These are phyloP conservation scores for Euphysa ruthae DNA, from an alignment of 30 jellyfish, hydroid and myxozoan genomes.

Conservation along the genomic window DNA sequence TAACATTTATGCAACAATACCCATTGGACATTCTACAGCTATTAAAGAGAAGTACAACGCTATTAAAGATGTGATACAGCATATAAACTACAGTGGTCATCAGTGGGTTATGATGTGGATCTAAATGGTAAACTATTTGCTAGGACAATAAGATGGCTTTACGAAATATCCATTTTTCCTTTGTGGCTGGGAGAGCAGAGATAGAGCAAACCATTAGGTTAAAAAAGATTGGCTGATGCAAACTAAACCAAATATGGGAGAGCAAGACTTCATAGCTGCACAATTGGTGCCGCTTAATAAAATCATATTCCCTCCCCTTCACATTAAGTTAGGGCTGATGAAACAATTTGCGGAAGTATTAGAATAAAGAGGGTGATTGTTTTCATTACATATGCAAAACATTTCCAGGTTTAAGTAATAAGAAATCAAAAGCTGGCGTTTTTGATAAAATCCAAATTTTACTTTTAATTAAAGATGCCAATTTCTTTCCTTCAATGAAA, in stretches of 20 bases:
- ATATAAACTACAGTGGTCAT: not conserved
- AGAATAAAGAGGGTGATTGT: not conserved
- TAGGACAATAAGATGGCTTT: slow-evolving; percentile 32
- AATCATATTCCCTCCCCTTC: slow-evolving; percentile 35
- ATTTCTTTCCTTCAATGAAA: no score
- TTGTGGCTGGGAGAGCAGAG: slow-evolving; percentile 23
- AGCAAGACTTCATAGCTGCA: not conserved
- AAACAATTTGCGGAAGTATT: not conserved
- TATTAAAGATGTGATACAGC: slow-evolving; percentile 12
- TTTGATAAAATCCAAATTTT: no score
- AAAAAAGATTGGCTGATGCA: slow-evolving; percentile 32
- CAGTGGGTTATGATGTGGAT: slow-evolving; percentile 14
- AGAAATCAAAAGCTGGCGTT: no score
- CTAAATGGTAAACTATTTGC: slow-evolving; percentile 27
- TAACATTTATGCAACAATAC: slow-evolving; percentile 25
- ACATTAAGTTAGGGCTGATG: slow-evolving; percentile 19
- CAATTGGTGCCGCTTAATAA: not conserved
- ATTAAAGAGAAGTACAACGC: slow-evolving; percentile 30
- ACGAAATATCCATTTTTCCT: slow-evolving; percentile 25
- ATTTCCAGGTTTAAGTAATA: not conserved
- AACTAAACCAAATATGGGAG: slow-evolving; percentile 16
- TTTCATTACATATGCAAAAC: not conserved
- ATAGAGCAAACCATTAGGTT: slow-evolving; percentile 27
- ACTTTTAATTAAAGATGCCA: no score
- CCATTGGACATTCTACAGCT: slow-evolving; percentile 27